These are phyloP conservation scores for Cephus pygmeus DNA, from an alignment of 2,888 invertebrate species.

Conservation along the genomic window DNA sequence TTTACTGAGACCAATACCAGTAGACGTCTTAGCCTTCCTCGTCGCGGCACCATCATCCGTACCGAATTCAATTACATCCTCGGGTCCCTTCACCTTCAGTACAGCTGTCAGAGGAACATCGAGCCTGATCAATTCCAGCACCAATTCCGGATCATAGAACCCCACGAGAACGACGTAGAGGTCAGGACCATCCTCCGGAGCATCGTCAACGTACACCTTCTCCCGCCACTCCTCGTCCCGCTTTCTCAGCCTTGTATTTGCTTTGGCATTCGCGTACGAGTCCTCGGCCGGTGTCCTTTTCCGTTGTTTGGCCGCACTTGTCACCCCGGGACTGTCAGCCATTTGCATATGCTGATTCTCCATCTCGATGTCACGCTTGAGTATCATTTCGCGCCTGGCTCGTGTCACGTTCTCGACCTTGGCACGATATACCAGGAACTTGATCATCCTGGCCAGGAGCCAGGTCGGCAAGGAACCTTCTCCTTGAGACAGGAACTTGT, in stretches of 20 bases:
- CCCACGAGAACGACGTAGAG: slow-evolving; percentile 70
- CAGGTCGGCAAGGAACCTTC: slow-evolving; percentile 35
- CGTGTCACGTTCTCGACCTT: slow-evolving; percentile 40
- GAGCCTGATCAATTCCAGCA: slow-evolving; percentile 40
- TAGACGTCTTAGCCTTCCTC: background rate
- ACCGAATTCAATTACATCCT: slow-evolving; percentile 15
- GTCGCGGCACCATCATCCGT: background rate
- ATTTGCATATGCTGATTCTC: slow-evolving; percentile 41
- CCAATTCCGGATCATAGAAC: slow-evolving; percentile 58
- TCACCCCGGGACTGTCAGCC: slow-evolving; percentile 20
- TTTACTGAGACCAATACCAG: background rate
- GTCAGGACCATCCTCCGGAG: slow-evolving; percentile 69
- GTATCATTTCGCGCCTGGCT: slow-evolving; percentile 32
- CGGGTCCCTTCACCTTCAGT: slow-evolving; percentile 42
- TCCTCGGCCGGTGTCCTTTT: background rate
- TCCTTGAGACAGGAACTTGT: slow-evolving; percentile 25
- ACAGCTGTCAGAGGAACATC: slow-evolving; percentile 50
- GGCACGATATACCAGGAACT: slow-evolving; percentile 50
- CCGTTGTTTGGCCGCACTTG: background rate
- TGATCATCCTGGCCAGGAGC: slow-evolving; percentile 48
- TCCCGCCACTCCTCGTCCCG: slow-evolving; percentile 71
- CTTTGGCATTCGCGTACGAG: slow-evolving; percentile 64
- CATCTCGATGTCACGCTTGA: slow-evolving; percentile 37
- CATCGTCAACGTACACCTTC: slow-evolving; percentile 69
- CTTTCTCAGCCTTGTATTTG: slow-evolving; percentile 67